Conservation (phyloP, 1,140 invertebrate species). For the Adoxophyes honmai region DNA sequence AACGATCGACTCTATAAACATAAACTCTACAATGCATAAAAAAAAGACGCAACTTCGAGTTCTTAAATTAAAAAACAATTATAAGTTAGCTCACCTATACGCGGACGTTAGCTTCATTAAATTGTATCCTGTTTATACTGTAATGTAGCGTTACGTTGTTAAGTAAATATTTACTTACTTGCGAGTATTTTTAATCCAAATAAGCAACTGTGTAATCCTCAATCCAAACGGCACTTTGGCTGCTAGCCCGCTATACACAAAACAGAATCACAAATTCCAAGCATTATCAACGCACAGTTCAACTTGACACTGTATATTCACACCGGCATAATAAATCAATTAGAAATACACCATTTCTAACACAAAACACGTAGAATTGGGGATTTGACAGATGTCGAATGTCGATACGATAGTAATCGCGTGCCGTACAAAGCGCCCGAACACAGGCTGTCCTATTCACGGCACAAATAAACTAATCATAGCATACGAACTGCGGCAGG, state of each 20-base stretch:
- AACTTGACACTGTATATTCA: conserved; percentile 36
- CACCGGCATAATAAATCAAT: conserved; percentile 31
- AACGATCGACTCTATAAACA: no score
- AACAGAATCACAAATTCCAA: conserved; percentile 53
- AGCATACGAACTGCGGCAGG: conserved; percentile 11
- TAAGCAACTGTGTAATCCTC: conserved; percentile 44
- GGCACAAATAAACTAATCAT: conserved; percentile 16
- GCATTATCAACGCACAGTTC: conserved; percentile 53
- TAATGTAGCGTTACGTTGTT: neutral
- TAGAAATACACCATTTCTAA: conserved; percentile 7
- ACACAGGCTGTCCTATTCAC: conserved; percentile 8
- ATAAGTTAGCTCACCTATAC: no score
- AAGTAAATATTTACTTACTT: conserved; percentile 70
- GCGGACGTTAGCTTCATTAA: no score
- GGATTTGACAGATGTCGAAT: conserved; percentile 17
- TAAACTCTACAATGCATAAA: no score
- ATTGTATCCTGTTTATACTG: neutral
- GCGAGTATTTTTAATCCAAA: conserved; percentile 62
- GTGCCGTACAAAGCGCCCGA: conserved; percentile 1
- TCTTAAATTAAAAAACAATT: no score
- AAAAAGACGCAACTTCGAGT: no score
- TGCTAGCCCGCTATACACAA: conserved; percentile 40
- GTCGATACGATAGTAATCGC: conserved; percentile 15
- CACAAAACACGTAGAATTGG: conserved; percentile 6
- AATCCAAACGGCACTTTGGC: conserved; percentile 27